Evolutionary conservation across 2,888 invertebrate species (phyloP).

Genomic region (Drosophila atroscutellata): DNA sequence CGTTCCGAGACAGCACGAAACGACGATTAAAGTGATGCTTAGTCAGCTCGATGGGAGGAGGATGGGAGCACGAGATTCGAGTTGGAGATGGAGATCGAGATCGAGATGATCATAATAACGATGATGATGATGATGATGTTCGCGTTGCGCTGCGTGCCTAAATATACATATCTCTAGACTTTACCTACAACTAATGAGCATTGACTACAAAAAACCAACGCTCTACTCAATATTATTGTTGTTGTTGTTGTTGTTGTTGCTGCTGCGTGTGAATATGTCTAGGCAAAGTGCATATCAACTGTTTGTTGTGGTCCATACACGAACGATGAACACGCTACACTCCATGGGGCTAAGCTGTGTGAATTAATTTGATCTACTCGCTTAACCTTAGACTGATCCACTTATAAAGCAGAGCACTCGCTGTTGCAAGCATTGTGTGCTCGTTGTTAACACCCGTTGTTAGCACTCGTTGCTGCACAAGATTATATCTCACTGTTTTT

Average conservation of each 20-base stretch:
- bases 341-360: not conserved
- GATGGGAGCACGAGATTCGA: conserved; percentile 2
- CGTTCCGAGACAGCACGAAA: conserved; percentile 42
- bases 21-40: conserved; percentile 47
- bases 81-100: not conserved
- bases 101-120: conserved; percentile 1
- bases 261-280: conserved; percentile 16
- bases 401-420: not conserved
- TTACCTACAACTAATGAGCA: conserved; percentile 1
- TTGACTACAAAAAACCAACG: not conserved
- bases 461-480: not conserved
- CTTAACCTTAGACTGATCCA: not conserved
- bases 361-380: conserved; percentile 1
- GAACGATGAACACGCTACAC: conserved; percentile 8
- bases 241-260: conserved; percentile 6
- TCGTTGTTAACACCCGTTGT: not conserved
- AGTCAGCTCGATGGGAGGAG: not conserved
- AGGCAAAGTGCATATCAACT: conserved; percentile 1
- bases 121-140: conserved; percentile 7
- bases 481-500: not conserved
- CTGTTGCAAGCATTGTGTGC: not conserved
- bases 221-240: not conserved
- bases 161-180: conserved; percentile 7
- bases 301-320: not conserved
- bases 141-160: conserved; percentile 15